Base-by-base conservation (phyloP, 1,140 invertebrate species). In the Glossosoma conforme region DNA sequence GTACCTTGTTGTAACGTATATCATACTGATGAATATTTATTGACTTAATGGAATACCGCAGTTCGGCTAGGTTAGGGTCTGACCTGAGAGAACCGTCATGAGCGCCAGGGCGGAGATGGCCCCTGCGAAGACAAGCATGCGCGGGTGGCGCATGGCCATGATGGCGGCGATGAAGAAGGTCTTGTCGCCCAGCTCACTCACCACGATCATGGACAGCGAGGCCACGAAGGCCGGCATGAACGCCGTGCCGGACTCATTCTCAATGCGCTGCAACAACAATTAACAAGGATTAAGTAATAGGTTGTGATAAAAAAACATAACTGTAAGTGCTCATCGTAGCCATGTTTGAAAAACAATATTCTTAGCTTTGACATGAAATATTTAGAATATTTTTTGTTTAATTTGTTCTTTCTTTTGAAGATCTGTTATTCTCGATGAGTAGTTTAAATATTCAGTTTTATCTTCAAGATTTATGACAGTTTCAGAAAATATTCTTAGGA, bases 151-250 rank as follows among this genome's bases (percentile, higher is more conserved):
- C 94, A 99, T 98, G 2, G 97, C 93, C 93, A 99, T 96, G 54
- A 99, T 98, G 59, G 96, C 95, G 30, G 97, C 95, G 62, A 99
- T 98, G 73, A 99, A 99, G 74, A 98, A 99, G n/a, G 97, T 99
- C 75, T 98, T 99, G 74, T 99, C 97, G 1, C 95, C 97, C 21
- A 99, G 74, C 76, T 99, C 97, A 3, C 94, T 98, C 8, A 99
- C 93, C 38, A 99, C 79, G 57, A 98, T 98, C 21, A 99, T 91
- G 22, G 92, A 96, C 48, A 98, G 75, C 0, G 95, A 89, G 33
- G 94, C 93, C 32, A 98, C 65, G 68, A 98, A 97, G 2, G 89
- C 96, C 77, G 98, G 92, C 61, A 93, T 75, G 73, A 98, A 98
- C 41, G 87, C 91, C 42, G 68, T 64, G 17, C 44, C 38, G 2